Evolutionary conservation across 2,888 invertebrate genomes (phyloP).

Genomic region (Caprella mutica): DNA sequence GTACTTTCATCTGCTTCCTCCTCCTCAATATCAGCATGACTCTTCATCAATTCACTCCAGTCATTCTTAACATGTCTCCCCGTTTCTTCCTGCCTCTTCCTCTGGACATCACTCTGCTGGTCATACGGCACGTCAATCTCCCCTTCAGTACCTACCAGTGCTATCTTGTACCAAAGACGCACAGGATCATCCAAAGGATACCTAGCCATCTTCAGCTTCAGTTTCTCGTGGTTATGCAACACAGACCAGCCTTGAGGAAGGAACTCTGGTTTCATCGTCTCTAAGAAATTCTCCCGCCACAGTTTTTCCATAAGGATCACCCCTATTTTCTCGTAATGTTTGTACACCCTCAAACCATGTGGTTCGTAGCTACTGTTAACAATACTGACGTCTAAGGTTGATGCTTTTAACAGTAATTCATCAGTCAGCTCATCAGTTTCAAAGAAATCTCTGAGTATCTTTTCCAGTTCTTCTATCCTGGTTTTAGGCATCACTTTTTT

Average conservation of each 20-base stretch:
- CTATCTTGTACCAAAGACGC: slow-evolving; percentile 15
- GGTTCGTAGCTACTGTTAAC: slow-evolving; percentile 38
- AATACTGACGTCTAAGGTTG: slow-evolving; percentile 42
- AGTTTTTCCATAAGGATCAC: slow-evolving; percentile 55
- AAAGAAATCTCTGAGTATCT: slow-evolving; percentile 47
- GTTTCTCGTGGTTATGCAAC: slow-evolving; percentile 53
- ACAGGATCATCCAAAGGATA: slow-evolving; percentile 14
- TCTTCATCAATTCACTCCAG: too few relatives aligned
- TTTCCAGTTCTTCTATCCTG: slow-evolving; percentile 45
- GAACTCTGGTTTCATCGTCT: slow-evolving; percentile 56
- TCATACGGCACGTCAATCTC: slow-evolving; percentile 19
- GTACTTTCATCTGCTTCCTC: too few relatives aligned
- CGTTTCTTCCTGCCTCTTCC: too few relatives aligned
- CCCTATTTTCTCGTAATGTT: slow-evolving; percentile 45
- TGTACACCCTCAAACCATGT: slow-evolving; percentile 42
- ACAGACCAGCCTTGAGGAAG: slow-evolving; percentile 67
- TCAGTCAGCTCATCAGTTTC: slow-evolving; percentile 43
- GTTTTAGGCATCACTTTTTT: slow-evolving; percentile 46
- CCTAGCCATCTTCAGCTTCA: slow-evolving; percentile 20
- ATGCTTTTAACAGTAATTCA: slow-evolving; percentile 47
- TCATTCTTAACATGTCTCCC: too few relatives aligned
- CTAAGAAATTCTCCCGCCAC: slow-evolving; percentile 66
- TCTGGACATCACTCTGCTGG: too few relatives aligned
- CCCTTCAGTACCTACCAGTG: slow-evolving; percentile 23
- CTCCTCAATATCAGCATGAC: too few relatives aligned